Conservation (phyloP, 1,140 invertebrate genomes). For the Lucilia sericata region DNA sequence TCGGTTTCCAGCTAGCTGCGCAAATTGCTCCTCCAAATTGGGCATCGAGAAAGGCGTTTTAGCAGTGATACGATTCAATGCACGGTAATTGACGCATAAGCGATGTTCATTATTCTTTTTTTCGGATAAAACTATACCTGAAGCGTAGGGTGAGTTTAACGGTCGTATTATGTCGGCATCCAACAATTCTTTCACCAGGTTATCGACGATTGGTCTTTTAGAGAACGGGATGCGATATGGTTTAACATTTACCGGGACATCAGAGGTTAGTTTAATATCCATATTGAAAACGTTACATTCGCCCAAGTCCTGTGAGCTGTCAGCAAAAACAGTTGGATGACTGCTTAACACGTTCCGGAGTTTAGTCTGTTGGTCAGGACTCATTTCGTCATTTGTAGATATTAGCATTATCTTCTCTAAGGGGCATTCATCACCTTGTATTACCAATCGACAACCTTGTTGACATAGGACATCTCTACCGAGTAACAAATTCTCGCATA, state of each 20-base stretch:
- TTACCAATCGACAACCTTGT: background rate
- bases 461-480: background rate
- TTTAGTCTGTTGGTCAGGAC: background rate
- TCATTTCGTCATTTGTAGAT: background rate
- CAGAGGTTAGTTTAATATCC: constrained; percentile 45
- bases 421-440: constrained; percentile 6
- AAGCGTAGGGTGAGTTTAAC: constrained; percentile 53
- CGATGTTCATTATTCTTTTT: constrained; percentile 54
- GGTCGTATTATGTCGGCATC: constrained; percentile 50
- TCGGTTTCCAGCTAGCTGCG: constrained; percentile 60
- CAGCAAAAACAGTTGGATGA: constrained; percentile 13
- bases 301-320: constrained; percentile 1
- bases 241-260: constrained; percentile 47
- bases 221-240: constrained; percentile 52
- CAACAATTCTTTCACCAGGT: constrained; percentile 51
- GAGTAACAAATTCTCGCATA: background rate
- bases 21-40: constrained; percentile 67
- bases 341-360: background rate
- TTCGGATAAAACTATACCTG: constrained; percentile 53
- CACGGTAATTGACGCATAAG: constrained; percentile 51
- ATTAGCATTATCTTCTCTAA: background rate
- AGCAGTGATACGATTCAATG: constrained; percentile 64
- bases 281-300: constrained; percentile 45
- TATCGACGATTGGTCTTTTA: constrained; percentile 53
- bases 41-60: constrained; percentile 70